Conservation (phyloP, 2,113 vertebrate genomes). For the Ptyas mucosa region DNA sequence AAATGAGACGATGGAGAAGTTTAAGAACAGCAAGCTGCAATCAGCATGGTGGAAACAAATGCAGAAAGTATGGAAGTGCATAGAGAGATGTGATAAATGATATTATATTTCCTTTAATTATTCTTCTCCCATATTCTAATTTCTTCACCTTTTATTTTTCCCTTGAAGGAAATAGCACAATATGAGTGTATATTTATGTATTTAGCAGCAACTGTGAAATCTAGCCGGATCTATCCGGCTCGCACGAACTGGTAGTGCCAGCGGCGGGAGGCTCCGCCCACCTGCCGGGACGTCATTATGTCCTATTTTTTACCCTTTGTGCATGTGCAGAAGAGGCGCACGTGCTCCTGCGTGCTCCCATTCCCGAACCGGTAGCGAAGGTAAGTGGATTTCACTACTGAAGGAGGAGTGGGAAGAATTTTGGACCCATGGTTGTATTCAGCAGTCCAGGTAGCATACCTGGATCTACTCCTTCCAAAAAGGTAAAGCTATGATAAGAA, state of each 20-base stretch:
- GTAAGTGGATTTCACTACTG: too few relatives aligned
- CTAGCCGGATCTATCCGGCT: too few relatives aligned
- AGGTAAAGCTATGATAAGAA: not conserved
- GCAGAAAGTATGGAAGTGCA: not conserved
- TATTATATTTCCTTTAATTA: not conserved
- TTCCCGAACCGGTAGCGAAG: too few relatives aligned
- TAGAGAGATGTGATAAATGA: not conserved
- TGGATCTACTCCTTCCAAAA: not conserved
- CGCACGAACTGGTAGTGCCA: accelerated
- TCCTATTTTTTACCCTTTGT: too few relatives aligned
- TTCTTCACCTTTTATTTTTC: not conserved
- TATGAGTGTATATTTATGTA: not conserved
- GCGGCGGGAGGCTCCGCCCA: too few relatives aligned
- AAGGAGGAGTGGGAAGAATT: not conserved
- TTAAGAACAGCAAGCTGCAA: not conserved
- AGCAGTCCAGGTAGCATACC: not conserved
- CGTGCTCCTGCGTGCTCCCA: too few relatives aligned
- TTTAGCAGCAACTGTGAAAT: too few relatives aligned
- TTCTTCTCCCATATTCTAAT: not conserved
- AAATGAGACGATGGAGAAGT: not conserved
- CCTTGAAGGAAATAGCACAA: not conserved
- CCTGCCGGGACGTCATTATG: too few relatives aligned
- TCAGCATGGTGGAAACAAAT: not conserved
- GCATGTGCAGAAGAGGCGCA: too few relatives aligned
- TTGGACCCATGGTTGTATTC: not conserved